These are phyloP conservation scores for Istiophorus platypterus DNA, from an alignment of 2,113 vertebrate genomes.

Conservation along the genomic window DNA sequence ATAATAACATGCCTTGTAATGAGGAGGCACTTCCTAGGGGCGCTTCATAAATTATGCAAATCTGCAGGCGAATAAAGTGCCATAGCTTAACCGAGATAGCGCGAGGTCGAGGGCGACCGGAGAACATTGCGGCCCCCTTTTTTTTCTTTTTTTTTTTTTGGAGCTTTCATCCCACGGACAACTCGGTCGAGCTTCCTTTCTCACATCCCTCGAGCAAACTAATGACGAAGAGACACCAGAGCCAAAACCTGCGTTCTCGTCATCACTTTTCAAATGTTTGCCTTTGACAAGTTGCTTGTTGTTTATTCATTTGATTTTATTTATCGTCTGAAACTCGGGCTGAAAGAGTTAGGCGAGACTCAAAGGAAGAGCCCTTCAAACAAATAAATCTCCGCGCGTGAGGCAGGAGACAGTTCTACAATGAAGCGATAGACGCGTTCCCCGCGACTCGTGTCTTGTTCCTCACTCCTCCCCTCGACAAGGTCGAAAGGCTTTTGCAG, in stretches of 20 bases:
- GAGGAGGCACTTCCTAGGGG: slow-evolving; percentile 55
- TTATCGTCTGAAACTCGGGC: neutral
- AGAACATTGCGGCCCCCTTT: slow-evolving; percentile 14
- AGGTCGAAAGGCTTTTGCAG: slow-evolving; percentile 54
- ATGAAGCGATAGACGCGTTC: slow-evolving; percentile 20
- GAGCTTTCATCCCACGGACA: slow-evolving; percentile 27
- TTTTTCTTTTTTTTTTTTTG: no score
- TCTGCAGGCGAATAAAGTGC: slow-evolving; percentile 46
- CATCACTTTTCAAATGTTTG: neutral
- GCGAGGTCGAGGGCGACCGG: slow-evolving; percentile 45
- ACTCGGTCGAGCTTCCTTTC: neutral
- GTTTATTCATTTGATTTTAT: slow-evolving; percentile 6
- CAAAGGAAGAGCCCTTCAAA: slow-evolving; percentile 1
- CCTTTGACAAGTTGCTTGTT: slow-evolving; percentile 9
- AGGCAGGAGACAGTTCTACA: slow-evolving; percentile 15
- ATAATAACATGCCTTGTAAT: slow-evolving; percentile 63
- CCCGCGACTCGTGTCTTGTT: neutral
- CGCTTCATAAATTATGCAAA: slow-evolving; percentile 73
- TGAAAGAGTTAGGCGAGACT: neutral
- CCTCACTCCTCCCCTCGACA: slow-evolving; percentile 34
- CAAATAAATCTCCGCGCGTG: slow-evolving; percentile 16
- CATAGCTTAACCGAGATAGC: slow-evolving; percentile 54
- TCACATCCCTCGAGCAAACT: slow-evolving; percentile 28
- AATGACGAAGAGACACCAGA: slow-evolving; percentile 14
- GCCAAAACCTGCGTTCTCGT: neutral